Evolutionary conservation across 2,888 invertebrate genomes (phyloP).

Genomic region (Brachypalpus laphriformis): DNA sequence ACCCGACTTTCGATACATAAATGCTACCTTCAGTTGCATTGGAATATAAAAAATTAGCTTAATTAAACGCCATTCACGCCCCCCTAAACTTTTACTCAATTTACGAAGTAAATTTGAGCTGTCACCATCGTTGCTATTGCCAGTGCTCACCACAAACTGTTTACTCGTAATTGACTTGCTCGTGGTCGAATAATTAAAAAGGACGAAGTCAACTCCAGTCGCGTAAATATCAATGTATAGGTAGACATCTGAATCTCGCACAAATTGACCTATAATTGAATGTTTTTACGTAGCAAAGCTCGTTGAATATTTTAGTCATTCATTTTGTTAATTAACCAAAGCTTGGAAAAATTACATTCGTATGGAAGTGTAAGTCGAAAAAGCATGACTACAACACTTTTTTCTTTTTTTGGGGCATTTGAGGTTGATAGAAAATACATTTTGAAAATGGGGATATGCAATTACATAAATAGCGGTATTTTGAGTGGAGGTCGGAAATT

Average conservation of each 20-base stretch:
- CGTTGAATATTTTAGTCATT: slow-evolving; percentile 57
- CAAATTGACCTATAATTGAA: slow-evolving; percentile 28
- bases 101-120: slow-evolving; percentile 14
- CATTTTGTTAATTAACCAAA: slow-evolving; percentile 50
- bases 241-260: background rate
- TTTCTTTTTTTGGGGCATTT: too few relatives aligned
- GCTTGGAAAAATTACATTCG: background rate
- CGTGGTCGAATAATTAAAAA: slow-evolving; percentile 39
- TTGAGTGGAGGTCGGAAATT: too few relatives aligned
- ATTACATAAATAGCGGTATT: too few relatives aligned
- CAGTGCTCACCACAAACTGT: slow-evolving; percentile 12
- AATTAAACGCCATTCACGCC: too few relatives aligned
- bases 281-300: slow-evolving; percentile 5
- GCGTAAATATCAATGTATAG: slow-evolving; percentile 16
- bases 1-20: too few relatives aligned
- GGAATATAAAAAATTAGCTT: too few relatives aligned
- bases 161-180: slow-evolving; percentile 64
- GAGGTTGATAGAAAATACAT: too few relatives aligned
- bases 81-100: background rate
- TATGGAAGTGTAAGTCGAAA: too few relatives aligned
- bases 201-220: slow-evolving; percentile 23
- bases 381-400: too few relatives aligned
- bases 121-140: slow-evolving; percentile 30
- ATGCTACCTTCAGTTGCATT: too few relatives aligned
- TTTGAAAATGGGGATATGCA: too few relatives aligned